phyloP scores from a whole-genome alignment of 2,888 invertebrate genomes.

The Dascillus cervinus region DNA sequence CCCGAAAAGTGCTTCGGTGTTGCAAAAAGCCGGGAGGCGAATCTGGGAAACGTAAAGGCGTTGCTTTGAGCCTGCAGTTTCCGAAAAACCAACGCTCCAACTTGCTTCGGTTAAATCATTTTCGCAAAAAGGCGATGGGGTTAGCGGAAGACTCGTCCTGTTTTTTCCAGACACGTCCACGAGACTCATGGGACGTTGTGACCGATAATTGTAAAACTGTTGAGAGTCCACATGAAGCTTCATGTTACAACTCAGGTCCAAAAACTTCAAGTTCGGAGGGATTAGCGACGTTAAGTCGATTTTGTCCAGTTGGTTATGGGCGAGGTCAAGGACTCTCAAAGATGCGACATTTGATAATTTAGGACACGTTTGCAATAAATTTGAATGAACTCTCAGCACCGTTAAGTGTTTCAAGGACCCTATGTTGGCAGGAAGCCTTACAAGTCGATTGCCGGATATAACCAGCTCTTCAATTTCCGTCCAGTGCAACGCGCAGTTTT shows the following conservation, averaged over 20 bases:
- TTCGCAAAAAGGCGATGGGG: slow-evolving; percentile 44
- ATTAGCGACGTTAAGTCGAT: slow-evolving; percentile 69
- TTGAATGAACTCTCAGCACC: slow-evolving; percentile 75
- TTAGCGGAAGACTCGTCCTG: slow-evolving; percentile 56
- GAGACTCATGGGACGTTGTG: slow-evolving; percentile 71
- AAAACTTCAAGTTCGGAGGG: slow-evolving; percentile 74
- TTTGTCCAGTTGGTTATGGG: slow-evolving; percentile 76
- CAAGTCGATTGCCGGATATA: slow-evolving; percentile 72
- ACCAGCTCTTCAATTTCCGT: slow-evolving; percentile 73
- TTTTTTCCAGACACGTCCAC: slow-evolving; percentile 81
- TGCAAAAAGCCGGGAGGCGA: slow-evolving; percentile 69
- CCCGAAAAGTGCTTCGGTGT: slow-evolving; percentile 73
- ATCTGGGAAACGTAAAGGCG: slow-evolving; percentile 73
- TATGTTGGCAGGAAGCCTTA: slow-evolving; percentile 67
- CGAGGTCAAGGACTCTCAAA: slow-evolving; percentile 72
- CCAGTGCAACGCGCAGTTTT: slow-evolving; percentile 69
- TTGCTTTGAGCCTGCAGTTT: slow-evolving; percentile 67
- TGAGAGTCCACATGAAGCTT: slow-evolving; percentile 76
- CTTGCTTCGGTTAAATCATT: slow-evolving; percentile 57
- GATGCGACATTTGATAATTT: slow-evolving; percentile 66
- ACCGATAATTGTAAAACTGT: slow-evolving; percentile 71
- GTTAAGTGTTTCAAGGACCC: slow-evolving; percentile 62
- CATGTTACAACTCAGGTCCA: slow-evolving; percentile 77
- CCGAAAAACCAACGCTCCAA: slow-evolving; percentile 79
- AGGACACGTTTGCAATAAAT: slow-evolving; percentile 67